Base-by-base conservation (phyloP, 2,888 invertebrate species). In the Tipula confusa region DNA sequence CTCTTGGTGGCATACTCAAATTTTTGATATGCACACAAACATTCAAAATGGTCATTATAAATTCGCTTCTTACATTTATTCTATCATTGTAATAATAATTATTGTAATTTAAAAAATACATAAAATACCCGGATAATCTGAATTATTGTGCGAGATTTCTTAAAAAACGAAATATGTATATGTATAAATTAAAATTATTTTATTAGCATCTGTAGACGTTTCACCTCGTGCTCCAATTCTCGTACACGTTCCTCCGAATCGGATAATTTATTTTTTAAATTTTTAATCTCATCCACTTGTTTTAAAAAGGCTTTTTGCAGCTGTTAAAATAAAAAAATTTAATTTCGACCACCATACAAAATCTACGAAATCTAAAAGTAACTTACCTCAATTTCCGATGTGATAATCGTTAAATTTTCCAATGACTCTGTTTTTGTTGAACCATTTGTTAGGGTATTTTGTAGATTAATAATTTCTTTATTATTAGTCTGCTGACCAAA, bases 181-280 rank as follows among this genome's bases (percentile, higher is more conserved):
- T 33, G 11, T 33, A 3, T 9, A n/a, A 29, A 1, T 29, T 80
- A 28, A 28, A 28, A 15, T 82, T 81, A 28, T 83, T 83, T 83
- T 28, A 80, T 82, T 2, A 79, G 79, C 15, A 83, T 80, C 79
- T 85, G 85, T 36, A 85, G 83, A 79, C 84, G 84, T 48, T 93
- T 92, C 9, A 95, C 89, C 87, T 95, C 93, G 83, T 94, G 94
- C 87, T 97, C 96, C 29, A 97, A 90, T 87, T 96, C 96, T 84
- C 94, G 93, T 24, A 97, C 94, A 82, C 95, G 91, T 86, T 94
- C 92, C 87, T 97, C 96, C 87, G 95, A 95, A 88, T 94, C 93
- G 24, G 93, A 92, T 79, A 97, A 90, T 88, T 96, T 95, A 85
- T 95, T 93, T 87, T 94, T 94, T 79, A 96, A 92, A 86, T 94